Base-by-base conservation (phyloP, 1,140 invertebrate species). In the Tetraneura akinire region DNA sequence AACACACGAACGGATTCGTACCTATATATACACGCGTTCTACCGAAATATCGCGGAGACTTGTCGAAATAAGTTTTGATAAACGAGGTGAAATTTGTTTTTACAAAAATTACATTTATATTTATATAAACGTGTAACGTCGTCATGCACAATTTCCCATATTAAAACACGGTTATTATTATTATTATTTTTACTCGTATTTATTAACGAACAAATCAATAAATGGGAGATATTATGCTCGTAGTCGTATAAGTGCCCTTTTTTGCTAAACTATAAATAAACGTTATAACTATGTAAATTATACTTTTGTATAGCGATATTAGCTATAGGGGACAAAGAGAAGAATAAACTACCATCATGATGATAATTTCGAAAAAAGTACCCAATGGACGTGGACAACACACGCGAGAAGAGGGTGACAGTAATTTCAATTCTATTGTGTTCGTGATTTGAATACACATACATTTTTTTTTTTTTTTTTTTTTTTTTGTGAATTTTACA, bases 51-150 rank as follows among this genome's bases (percentile, higher is more conserved):
- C 8, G 26, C 45, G 11, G 47, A 71, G 66, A 71, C 49, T 51
- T 51, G 68, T 71, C 47, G 16, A 71, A 51, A 71, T 71, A 18
- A 45, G 45, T 51, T 18, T 49, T 71, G 68, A 71, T 51, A 51
- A 71, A 71, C 47, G 68, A 71, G 45, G 26, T 51, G 26, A 49
- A 51, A 71, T 51, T 71, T 51, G 23, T 51, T 71, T 71, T 51
- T 16, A 49, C 45, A 42, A 47, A 16, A 26, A 21, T 49, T 49
- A 68, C 64, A 37, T 37, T 37, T 37, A 37, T 37, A 37, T 4
- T 4, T 8, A 37, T 45, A 68, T 45, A 68, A 68, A 68, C 64
- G 13, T 45, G 18, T 3, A 16, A 29, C 37, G 13, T 13, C n/a
- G 62, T 21, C 18, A 42, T 66, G n/a, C n/a, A n/a, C n/a, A n/a